A percentile compares a stretch with the other conserved stretches of the same genome.
Conservation (phyloP, 2,113 vertebrate species). For the Scophthalmus maximus region DNA sequence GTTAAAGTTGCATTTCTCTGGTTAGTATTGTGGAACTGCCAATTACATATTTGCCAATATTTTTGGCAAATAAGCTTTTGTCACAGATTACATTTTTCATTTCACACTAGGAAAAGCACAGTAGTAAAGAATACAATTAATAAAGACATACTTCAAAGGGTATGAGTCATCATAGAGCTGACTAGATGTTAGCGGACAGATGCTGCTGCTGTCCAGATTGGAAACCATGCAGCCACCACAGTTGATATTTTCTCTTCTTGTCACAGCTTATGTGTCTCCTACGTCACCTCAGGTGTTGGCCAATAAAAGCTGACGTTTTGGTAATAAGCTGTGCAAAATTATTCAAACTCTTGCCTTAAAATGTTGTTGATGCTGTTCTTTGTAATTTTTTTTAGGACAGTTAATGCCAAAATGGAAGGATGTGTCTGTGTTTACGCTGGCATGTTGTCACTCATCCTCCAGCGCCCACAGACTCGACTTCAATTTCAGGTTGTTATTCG, state of each 20-base stretch:
- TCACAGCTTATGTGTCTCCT: constrained; percentile 11
- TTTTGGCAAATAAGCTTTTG: too few species aligned
- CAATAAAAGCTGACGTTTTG: background rate
- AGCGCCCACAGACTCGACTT: constrained; percentile 10
- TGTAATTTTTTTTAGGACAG: too few species aligned
- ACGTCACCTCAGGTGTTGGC: background rate
- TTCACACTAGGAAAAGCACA: too few species aligned
- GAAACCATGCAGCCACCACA: constrained; percentile 18
- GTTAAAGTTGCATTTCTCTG: too few species aligned
- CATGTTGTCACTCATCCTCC: too few species aligned
- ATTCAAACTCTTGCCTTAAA: too few species aligned
- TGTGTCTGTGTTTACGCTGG: background rate
- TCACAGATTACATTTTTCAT: too few species aligned
- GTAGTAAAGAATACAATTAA: too few species aligned
- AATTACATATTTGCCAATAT: too few species aligned
- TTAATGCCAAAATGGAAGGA: constrained; percentile 1
- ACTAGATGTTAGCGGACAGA: constrained; percentile 79
- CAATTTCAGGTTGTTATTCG: constrained; percentile 39
- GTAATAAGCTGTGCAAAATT: background rate
- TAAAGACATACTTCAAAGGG: too few species aligned
- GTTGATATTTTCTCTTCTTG: background rate
- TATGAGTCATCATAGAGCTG: constrained; percentile 84
- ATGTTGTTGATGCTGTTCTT: too few species aligned
- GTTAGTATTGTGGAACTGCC: too few species aligned
- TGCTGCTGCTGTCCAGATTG: constrained; percentile 45